phyloP scores from a whole-genome alignment of 2,797 vertebrate genomes.

The Discoglossus pictus region DNA sequence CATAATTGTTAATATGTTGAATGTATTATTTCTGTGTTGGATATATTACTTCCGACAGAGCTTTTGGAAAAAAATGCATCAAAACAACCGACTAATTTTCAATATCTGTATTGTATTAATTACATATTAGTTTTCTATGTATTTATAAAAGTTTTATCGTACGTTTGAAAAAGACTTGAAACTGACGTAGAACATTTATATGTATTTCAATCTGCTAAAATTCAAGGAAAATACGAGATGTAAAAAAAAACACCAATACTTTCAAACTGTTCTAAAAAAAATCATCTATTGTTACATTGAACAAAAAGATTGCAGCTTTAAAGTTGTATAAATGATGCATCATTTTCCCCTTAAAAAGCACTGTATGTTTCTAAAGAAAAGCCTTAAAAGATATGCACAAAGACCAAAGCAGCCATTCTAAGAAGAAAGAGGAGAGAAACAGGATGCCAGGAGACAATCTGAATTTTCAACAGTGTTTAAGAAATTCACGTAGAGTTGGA shows the following conservation, averaged over 20 bases:
- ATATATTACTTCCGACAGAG: no score
- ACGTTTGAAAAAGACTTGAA: no score
- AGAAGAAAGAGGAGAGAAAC: neutral
- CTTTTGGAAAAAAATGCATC: no score
- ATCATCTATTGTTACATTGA: neutral
- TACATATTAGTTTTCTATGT: no score
- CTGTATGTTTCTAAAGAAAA: neutral
- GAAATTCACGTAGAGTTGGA: constrained; percentile 25
- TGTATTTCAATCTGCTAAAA: no score
- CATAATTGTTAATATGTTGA: no score
- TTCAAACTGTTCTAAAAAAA: neutral
- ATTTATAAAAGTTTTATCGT: no score
- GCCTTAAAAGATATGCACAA: constrained; percentile 8
- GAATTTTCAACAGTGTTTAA: constrained; percentile 8
- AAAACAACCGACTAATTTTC: no score
- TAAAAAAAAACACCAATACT: neutral
- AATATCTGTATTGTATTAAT: no score
- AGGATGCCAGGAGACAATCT: neutral
- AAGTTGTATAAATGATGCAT: constrained; percentile 12
- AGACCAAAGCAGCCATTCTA: constrained; percentile 2
- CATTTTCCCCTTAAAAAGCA: constrained; percentile 7
- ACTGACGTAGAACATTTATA: no score
- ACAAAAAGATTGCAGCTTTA: neutral
- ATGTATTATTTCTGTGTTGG: no score
- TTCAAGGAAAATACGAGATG: no score